Evolutionary conservation across 2,888 invertebrate genomes (phyloP), one percentile per base, ranked within the genome.

Genomic region (Venustoraphidia nigricollis): DNA sequence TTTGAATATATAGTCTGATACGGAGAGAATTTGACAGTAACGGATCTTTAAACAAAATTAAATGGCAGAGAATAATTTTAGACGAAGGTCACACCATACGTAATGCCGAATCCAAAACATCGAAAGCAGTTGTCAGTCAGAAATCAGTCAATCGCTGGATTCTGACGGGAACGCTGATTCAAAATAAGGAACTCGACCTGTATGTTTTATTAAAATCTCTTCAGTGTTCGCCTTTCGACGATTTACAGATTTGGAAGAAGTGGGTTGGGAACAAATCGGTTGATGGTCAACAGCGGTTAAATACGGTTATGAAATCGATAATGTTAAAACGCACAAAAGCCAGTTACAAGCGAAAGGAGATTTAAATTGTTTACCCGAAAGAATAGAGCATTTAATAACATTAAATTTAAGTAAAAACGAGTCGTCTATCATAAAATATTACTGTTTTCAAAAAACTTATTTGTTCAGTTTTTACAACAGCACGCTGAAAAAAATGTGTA

Each of bases 61-160:
- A 72, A 9, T 97, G 95, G 94, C 74, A 81, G 1, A 75, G 96
- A 45, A 75, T 93, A 3, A 83, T 96, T 51, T 70, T 97, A 17
- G 96, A 97, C 67, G 96, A 97, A 69, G 96, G 89, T 0, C 96
- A 97, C 66, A 76, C 79, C 38, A 85, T 96, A 9, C 80, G 94
- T 55, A 96, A 96, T 69, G 77, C 85, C 62, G 91, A 90, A 66
- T 77, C 84, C 9, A 72, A 77, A 53, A 81, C 83, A 1, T 81
- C 89, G 0, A 62, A 71, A 51, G 83, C 86, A 0, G 83, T 83
- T 8, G 83, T 82, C 61, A 66, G 68, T 2, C 64, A 92, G 42
- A 56, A 63, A 1, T 79, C 77, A 8, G 72, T 67, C 48, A 69
- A 75, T 2, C 78, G 91, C 10, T 92, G 90, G 90, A 83, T 82